Base-by-base conservation (phyloP, 1,140 invertebrate species). In the Apocrypta bakeri region DNA sequence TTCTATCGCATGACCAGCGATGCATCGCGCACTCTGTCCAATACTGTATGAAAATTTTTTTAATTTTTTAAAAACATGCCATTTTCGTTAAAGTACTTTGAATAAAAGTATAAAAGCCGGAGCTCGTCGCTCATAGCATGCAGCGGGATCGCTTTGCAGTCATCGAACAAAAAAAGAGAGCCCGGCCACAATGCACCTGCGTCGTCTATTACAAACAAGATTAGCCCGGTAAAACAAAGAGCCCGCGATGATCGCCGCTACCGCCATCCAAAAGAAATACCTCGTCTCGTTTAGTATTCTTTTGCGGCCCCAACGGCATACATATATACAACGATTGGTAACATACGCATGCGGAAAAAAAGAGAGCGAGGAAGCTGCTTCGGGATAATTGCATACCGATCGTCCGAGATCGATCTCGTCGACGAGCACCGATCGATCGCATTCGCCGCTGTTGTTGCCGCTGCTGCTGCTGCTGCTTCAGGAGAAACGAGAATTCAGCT, bases 301-400 rank as follows among this genome's bases (percentile, higher is more conserved):
- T 25, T 21, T 48, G 2, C 33, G 2, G 64, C 8, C 64, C 27
- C 37, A 12, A 8, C 9, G 9, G 14, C 68, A 40, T 66, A 66
- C 63, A 66, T 71, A 37, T 29, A 71, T 37, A 29, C 68, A 71
- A 66, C 25, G 63, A 66, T 29, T 21, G 1, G 1, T 1, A 27
- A 29, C 68, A 12, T 33, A 33, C 68, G 68, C 31, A 29, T 71
- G n/a, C n/a, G 74, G 29, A 27, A 64, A 2, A 64, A 63, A 25
- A 56, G 61, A 11, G 33, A 27, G 31, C 33, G 37, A 64, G 31
- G 8, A 66, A 8, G 64, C 25, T 75, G 72, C 73, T 24, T n/a
- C 21, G 63, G 68, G 81, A 82, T 82, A 82, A 82, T 82, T 82
- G 81, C 81, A 82, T 82, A 75, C 81, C 81, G 75, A 82, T 78